A percentile compares a stretch with the other conserved stretches of the same genome.
phyloP scores from a whole-genome alignment of 2,888 invertebrate species.

The Sinotaia quadrata region DNA sequence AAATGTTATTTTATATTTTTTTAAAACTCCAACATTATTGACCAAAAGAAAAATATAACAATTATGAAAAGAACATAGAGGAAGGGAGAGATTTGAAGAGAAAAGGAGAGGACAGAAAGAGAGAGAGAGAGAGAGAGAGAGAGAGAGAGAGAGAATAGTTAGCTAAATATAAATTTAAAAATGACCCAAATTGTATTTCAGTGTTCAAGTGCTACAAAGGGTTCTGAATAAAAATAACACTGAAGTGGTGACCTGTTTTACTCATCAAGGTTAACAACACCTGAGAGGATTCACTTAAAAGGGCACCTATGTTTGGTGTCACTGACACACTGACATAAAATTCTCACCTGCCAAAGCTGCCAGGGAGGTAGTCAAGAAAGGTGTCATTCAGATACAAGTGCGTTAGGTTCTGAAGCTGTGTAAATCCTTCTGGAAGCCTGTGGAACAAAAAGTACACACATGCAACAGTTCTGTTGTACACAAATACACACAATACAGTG shows the following conservation, averaged over 20 bases:
- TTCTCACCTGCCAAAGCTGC: slow-evolving; percentile 85
- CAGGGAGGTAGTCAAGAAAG: slow-evolving; percentile 92
- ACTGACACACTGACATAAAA: no score
- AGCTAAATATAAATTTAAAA: no score
- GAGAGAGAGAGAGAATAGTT: not conserved
- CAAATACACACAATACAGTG: no score
- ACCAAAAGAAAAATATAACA: not conserved
- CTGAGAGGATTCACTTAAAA: no score
- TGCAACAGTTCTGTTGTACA: no score
- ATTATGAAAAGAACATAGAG: not conserved
- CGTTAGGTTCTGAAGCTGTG: slow-evolving; percentile 87
- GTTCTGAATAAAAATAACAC: no score
- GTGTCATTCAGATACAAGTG: slow-evolving; percentile 93
- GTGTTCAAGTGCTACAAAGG: no score
- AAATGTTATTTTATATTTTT: not conserved
- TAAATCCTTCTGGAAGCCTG: slow-evolving; percentile 90
- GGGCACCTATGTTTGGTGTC: no score
- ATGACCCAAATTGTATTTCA: no score
- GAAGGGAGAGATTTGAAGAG: not conserved
- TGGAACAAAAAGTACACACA: slow-evolving; percentile 21
- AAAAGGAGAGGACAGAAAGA: not conserved
- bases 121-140: not conserved
- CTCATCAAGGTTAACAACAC: no score
- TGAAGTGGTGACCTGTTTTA: no score
- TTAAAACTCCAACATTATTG: not conserved